Evolutionary conservation across 1,140 invertebrate species (phyloP).

Genomic region (Sminthurinus signatus): DNA sequence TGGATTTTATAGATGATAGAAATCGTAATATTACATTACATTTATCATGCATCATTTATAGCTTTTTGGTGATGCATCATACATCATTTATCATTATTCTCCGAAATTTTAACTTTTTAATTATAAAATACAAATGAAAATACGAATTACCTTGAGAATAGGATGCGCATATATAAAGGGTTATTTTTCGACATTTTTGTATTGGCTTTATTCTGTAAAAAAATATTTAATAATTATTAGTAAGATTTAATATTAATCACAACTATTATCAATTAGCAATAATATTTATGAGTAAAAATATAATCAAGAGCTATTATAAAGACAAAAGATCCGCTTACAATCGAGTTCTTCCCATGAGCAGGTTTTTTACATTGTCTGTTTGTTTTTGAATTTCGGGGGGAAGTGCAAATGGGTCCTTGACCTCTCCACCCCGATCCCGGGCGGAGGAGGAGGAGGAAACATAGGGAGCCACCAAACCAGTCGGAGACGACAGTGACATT

Average conservation of each 20-base stretch:
- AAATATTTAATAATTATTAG: too few species aligned
- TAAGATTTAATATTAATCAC: too few species aligned
- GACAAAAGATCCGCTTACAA: too few species aligned
- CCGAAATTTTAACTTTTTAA: background rate
- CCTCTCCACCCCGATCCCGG: constrained; percentile 41
- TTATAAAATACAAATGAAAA: background rate
- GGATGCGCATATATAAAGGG: constrained; percentile 60
- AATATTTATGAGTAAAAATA: too few species aligned
- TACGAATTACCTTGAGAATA: constrained; percentile 57
- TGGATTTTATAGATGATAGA: background rate
- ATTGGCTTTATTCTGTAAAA: constrained; percentile 31
- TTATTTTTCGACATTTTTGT: constrained; percentile 53
- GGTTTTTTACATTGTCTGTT: constrained; percentile 50
- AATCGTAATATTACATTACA: too few species aligned
- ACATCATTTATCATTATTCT: background rate
- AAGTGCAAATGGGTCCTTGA: constrained; percentile 37
- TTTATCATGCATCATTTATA: too few species aligned
- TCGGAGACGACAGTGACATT: constrained; percentile 55
- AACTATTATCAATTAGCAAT: too few species aligned
- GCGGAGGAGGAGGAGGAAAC: background rate
- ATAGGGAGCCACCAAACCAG: constrained; percentile 44
- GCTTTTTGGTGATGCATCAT: background rate
- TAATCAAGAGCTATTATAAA: too few species aligned
- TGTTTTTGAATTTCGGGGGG: constrained; percentile 50
- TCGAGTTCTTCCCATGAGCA: constrained; percentile 56